phyloP scores from a whole-genome alignment of 1,140 invertebrate species.

The Alviniconcha marisindica region DNA sequence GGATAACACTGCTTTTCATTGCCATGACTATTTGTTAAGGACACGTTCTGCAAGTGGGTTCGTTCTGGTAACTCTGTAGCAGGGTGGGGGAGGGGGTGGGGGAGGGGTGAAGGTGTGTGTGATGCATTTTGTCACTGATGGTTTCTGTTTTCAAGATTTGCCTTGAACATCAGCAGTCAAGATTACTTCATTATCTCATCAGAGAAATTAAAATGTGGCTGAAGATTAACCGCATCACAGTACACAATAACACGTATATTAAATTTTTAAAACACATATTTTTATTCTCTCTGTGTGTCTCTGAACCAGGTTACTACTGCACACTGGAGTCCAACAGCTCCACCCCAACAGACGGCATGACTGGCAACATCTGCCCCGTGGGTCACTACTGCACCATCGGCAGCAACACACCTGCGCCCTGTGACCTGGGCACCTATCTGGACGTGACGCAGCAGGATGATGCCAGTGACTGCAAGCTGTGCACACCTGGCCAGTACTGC shows the following conservation, averaged over 20 bases:
- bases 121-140: too few species aligned
- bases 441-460: constrained; percentile 62
- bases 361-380: constrained; percentile 65
- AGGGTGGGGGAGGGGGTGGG: neutral
- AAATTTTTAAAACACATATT: too few species aligned
- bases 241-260: too few species aligned
- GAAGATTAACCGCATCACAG: too few species aligned
- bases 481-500: constrained; percentile 67
- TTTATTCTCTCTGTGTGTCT: neutral
- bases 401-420: constrained; percentile 50
- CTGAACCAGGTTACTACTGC: constrained; percentile 66
- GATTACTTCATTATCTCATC: too few species aligned
- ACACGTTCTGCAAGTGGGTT: too few species aligned
- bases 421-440: constrained; percentile 58
- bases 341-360: constrained; percentile 60
- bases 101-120: neutral
- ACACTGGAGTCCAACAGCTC: constrained; percentile 54
- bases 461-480: constrained; percentile 64
- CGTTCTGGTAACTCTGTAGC: too few species aligned
- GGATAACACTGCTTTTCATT: too few species aligned
- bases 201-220: too few species aligned
- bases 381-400: constrained; percentile 67
- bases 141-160: too few species aligned
- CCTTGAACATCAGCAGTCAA: too few species aligned
- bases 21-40: too few species aligned